A percentile compares a stretch with the other conserved stretches of the same genome.
Evolutionary conservation across 2,888 invertebrate species (phyloP).

Genomic region (Flabesymbios commensalis): DNA sequence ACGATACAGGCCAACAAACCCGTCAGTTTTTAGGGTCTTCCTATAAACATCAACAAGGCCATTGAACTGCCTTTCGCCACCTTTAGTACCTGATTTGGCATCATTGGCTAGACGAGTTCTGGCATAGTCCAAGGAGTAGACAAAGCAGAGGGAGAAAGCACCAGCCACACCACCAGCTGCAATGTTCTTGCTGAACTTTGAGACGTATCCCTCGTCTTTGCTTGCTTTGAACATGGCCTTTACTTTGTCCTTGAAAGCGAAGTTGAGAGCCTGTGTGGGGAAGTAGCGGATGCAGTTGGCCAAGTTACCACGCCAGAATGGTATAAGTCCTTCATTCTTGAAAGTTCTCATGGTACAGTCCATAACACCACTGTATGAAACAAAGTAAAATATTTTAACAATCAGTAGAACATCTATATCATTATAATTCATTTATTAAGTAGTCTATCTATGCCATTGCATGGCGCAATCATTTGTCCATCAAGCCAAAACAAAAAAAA

Average conservation of each 20-base stretch:
- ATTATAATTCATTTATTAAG: no score
- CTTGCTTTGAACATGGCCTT: constrained; percentile 73
- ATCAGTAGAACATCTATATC: no score
- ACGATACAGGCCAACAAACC: constrained; percentile 60
- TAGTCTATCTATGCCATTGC: no score
- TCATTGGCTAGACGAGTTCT: constrained; percentile 61
- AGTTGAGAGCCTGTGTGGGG: constrained; percentile 64
- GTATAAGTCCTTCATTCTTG: constrained; percentile 67
- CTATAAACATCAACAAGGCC: constrained; percentile 53
- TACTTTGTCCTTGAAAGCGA: constrained; percentile 76
- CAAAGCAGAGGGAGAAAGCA: constrained; percentile 60
- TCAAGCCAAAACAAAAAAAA: no score
- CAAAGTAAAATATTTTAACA: no score
- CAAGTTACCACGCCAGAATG: constrained; percentile 91
- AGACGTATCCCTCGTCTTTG: constrained; percentile 49
- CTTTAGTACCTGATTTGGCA: constrained; percentile 54
- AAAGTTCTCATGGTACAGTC: constrained; percentile 62
- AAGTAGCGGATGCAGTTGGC: constrained; percentile 84
- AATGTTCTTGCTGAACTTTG: constrained; percentile 75
- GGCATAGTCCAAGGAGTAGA: constrained; percentile 61
- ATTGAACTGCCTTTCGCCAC: constrained; percentile 38
- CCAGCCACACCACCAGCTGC: constrained; percentile 61
- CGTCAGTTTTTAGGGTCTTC: constrained; percentile 59
- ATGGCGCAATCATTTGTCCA: no score
- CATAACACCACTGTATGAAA: constrained; percentile 77